These are phyloP conservation scores for Pherbina coryleti DNA, from an alignment of 2,888 invertebrate species.

Conservation along the genomic window DNA sequence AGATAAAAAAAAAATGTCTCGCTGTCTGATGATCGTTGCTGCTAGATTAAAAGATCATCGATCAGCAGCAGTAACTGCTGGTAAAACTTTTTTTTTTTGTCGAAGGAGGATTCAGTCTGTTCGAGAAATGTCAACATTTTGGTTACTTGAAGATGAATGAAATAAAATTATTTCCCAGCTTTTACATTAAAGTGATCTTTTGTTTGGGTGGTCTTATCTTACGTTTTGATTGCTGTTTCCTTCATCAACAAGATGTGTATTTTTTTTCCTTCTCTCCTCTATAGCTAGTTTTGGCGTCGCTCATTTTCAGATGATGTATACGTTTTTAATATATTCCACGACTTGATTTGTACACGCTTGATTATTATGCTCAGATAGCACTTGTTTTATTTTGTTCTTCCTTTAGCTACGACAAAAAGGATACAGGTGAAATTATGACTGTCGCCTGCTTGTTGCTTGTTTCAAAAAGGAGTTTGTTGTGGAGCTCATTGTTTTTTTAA, in stretches of 20 bases:
- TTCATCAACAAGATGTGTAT: constrained; percentile 36
- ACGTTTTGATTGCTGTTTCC: constrained; percentile 65
- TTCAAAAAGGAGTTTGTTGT: constrained; percentile 3
- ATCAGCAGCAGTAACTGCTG: constrained; percentile 24
- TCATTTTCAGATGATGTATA: constrained; percentile 34
- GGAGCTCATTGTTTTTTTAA: constrained; percentile 20
- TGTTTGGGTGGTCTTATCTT: constrained; percentile 60
- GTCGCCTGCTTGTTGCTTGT: constrained; percentile 38
- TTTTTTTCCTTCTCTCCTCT: neutral
- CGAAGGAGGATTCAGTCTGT: too few species aligned
- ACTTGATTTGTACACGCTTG: constrained; percentile 61
- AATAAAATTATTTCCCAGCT: constrained; percentile 34
- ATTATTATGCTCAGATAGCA: constrained; percentile 44
- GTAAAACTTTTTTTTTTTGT: neutral
- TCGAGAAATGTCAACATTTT: constrained; percentile 23
- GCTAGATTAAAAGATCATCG: constrained; percentile 65
- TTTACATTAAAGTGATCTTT: constrained; percentile 19
- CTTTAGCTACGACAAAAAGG: constrained; percentile 41
- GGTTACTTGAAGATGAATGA: neutral
- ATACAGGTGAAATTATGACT: constrained; percentile 62
- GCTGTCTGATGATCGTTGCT: constrained; percentile 53
- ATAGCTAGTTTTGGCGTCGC: neutral
- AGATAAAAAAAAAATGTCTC: neutral
- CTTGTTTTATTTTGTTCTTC: constrained; percentile 10
- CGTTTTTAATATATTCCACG: constrained; percentile 43